A percentile compares a stretch with the other conserved stretches of the same genome.
Evolutionary conservation across 2,113 vertebrate species (phyloP).

Genomic region (Oxyruncus cristatus): DNA sequence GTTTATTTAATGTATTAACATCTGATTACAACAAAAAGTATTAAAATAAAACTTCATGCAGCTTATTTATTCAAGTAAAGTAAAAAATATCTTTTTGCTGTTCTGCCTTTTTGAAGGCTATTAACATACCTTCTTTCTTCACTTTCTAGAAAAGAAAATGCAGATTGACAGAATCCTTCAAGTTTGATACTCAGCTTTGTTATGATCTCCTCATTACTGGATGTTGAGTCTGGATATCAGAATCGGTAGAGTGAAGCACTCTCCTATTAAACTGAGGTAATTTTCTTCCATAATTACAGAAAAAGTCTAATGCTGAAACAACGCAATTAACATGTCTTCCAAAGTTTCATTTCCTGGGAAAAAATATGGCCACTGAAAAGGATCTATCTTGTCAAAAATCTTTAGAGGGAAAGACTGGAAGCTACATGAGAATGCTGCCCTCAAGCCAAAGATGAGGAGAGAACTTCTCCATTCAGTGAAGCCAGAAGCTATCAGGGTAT

Average conservation of each 20-base stretch:
- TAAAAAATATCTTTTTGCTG: neutral
- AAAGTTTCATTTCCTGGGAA: neutral
- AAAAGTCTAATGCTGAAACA: neutral
- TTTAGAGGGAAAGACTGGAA: neutral
- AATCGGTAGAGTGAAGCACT: neutral
- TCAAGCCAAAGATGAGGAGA: neutral
- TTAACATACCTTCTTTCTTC: neutral
- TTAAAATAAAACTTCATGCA: neutral
- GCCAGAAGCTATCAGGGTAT: neutral
- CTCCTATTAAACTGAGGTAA: conserved; percentile 32
- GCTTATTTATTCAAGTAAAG: conserved; percentile 7
- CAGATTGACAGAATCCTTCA: neutral
- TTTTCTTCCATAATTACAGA: neutral
- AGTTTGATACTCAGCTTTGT: neutral
- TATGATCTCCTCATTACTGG: neutral
- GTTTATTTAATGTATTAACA: neutral
- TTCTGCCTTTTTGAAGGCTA: neutral
- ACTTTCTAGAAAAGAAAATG: conserved; percentile 19
- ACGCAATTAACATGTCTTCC: neutral
- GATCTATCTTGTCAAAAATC: neutral
- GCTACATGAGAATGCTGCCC: neutral
- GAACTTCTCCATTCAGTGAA: neutral
- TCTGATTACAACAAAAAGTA: neutral
- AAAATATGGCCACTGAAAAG: neutral
- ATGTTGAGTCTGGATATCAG: conserved; percentile 23